These are phyloP conservation scores for Erpobdella octoculata DNA, from an alignment of 2,888 invertebrate species.

Conservation along the genomic window DNA sequence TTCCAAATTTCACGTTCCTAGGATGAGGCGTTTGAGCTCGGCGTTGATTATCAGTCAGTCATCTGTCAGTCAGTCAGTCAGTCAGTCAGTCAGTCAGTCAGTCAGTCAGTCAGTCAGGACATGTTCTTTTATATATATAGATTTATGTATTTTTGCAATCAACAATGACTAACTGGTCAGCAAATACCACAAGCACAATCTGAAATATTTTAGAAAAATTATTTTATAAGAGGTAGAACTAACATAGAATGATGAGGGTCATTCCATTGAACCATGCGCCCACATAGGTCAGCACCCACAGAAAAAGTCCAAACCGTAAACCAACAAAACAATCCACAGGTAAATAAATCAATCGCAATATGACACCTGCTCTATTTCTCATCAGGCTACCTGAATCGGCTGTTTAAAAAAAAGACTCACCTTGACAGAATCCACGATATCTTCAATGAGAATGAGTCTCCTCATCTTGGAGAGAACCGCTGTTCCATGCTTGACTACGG, in stretches of 20 bases:
- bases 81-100: too few species aligned
- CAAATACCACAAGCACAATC: too few species aligned
- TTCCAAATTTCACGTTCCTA: too few species aligned
- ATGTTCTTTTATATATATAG: too few species aligned
- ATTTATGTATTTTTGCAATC: too few species aligned
- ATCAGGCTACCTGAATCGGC: background rate
- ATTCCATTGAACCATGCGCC: conserved; percentile 99
- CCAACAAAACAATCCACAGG: too few species aligned
- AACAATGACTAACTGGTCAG: too few species aligned
- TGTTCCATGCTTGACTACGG: conserved; percentile 78
- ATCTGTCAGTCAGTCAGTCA: too few species aligned
- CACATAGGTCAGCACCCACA: conserved; percentile 93
- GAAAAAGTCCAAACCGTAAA: conserved; percentile 81
- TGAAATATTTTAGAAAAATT: background rate
- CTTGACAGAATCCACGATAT: conserved; percentile 72
- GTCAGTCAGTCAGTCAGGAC: too few species aligned
- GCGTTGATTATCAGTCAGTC: too few species aligned
- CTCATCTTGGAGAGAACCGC: conserved; percentile 69
- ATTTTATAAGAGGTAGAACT: conserved; percentile 42
- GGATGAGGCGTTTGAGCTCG: too few species aligned
- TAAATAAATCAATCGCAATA: background rate
- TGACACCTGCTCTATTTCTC: background rate
- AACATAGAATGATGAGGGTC: conserved; percentile 90
- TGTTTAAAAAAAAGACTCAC: conserved; percentile 44
- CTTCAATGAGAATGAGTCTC: conserved; percentile 88